phyloP scores from a whole-genome alignment of 2,797 vertebrate genomes.

The Antennarius maculatus region DNA sequence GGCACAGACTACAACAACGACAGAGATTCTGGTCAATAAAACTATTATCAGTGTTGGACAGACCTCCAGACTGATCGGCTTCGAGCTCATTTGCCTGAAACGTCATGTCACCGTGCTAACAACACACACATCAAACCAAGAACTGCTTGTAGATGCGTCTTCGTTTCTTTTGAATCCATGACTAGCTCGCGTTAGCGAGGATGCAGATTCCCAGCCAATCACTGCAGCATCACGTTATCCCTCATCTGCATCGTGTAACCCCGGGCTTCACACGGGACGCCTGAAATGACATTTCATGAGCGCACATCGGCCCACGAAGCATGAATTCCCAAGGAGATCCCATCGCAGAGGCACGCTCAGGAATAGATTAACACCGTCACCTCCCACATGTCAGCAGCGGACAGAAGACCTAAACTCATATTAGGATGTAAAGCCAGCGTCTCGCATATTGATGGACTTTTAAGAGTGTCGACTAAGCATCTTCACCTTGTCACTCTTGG shows the following conservation, averaged over 20 bases:
- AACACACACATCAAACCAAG: conserved; percentile 19
- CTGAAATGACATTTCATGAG: conserved; percentile 53
- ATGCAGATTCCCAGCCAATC: conserved; percentile 24
- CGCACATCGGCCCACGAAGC: conserved; percentile 24
- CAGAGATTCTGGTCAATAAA: too few relatives aligned
- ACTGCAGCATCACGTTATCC: background rate
- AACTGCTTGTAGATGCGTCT: conserved; percentile 4
- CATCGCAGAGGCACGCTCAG: conserved; percentile 56
- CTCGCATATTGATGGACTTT: conserved; percentile 45
- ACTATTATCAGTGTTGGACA: background rate
- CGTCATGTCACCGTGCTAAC: conserved; percentile 15
- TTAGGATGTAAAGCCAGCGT: conserved; percentile 43
- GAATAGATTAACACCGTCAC: conserved; percentile 49
- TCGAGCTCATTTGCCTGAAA: background rate
- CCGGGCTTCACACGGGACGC: conserved; percentile 15
- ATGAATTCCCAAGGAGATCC: conserved; percentile 56
- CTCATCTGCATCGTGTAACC: conserved; percentile 24
- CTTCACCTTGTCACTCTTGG: background rate
- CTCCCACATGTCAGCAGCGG: conserved; percentile 4
- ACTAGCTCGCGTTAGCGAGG: conserved; percentile 33
- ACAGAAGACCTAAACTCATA: conserved; percentile 26
- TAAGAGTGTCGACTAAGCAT: background rate
- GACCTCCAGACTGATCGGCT: conserved; percentile 1
- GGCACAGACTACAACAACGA: too few relatives aligned
- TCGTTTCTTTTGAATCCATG: conserved; percentile 15